Evolutionary conservation across 1,140 invertebrate genomes (phyloP).

Genomic region (Pachyrhynchus sulphureomaculatus): DNA sequence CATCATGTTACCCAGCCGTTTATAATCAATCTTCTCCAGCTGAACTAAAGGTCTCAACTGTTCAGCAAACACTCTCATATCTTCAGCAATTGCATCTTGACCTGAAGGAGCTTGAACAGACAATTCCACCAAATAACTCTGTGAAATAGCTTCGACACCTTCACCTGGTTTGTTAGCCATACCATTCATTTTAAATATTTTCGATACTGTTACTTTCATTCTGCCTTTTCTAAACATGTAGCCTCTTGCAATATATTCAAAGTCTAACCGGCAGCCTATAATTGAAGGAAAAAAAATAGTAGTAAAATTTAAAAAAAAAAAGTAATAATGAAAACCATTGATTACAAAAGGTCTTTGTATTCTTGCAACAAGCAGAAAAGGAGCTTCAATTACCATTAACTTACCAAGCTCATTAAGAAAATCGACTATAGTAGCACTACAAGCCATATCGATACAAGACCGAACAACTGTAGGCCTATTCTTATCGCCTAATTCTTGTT

Average conservation of each 20-base stretch:
- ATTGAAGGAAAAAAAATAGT: not conserved
- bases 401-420: slow-evolving; percentile 81
- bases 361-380: no score
- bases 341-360: no score
- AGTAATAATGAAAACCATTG: not conserved
- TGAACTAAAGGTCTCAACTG: slow-evolving; percentile 89
- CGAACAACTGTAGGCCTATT: slow-evolving; percentile 85
- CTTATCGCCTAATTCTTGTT: slow-evolving; percentile 87
- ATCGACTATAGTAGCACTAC: slow-evolving; percentile 84
- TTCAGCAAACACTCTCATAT: slow-evolving; percentile 94
- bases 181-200: slow-evolving; percentile 83
- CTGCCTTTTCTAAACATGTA: slow-evolving; percentile 95
- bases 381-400: no score
- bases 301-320: not conserved
- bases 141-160: slow-evolving; percentile 80
- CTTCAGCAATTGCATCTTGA: slow-evolving; percentile 92
- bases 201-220: slow-evolving; percentile 96
- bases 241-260: slow-evolving; percentile 91
- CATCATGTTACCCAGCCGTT: slow-evolving; percentile 63
- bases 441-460: slow-evolving; percentile 89
- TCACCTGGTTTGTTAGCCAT: slow-evolving; percentile 69
- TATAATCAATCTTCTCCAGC: slow-evolving; percentile 89
- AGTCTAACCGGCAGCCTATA: slow-evolving; percentile 82
- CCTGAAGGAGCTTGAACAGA: slow-evolving; percentile 89
- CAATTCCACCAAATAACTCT: slow-evolving; percentile 92